A percentile compares a stretch with the other conserved stretches of the same genome.
These are phyloP conservation scores for Papilio polyxenes DNA, from an alignment of 1,140 invertebrate species.

Conservation along the genomic window DNA sequence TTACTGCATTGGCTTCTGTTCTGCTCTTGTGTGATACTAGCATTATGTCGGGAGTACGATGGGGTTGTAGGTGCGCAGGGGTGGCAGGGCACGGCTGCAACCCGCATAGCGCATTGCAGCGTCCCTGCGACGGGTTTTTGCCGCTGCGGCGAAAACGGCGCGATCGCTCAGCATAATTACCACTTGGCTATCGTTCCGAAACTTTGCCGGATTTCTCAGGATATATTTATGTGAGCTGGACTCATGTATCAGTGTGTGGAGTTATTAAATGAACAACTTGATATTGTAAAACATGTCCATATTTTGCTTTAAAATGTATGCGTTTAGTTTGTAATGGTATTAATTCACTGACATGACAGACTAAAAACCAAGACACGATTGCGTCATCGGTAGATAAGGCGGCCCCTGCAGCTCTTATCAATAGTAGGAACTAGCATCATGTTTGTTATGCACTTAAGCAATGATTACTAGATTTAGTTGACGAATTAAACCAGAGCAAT, in stretches of 20 bases:
- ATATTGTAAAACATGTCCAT: neutral
- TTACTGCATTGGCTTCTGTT: neutral
- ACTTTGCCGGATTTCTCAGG: neutral
- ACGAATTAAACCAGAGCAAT: slow-evolving; percentile 16
- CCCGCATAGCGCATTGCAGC: slow-evolving; percentile 20
- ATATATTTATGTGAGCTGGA: neutral
- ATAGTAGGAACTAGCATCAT: slow-evolving; percentile 20
- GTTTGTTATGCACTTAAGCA: slow-evolving; percentile 14
- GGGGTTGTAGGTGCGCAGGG: slow-evolving; percentile 1
- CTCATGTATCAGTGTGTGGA: neutral
- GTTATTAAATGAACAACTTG: neutral
- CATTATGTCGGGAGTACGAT: neutral
- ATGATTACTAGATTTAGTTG: slow-evolving; percentile 26
- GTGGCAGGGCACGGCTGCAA: neutral
- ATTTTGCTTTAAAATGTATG: neutral
- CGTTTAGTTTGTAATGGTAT: neutral
- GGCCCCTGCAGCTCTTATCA: slow-evolving; percentile 10
- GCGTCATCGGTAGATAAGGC: neutral
- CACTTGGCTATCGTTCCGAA: neutral
- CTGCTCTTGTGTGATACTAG: neutral
- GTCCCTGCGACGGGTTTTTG: slow-evolving; percentile 16
- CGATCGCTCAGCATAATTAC: slow-evolving; percentile 14
- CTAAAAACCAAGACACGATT: neutral
- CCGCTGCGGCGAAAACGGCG: slow-evolving; percentile 6
- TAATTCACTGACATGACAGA: neutral